These are phyloP conservation scores for Portevinia maculata DNA, from an alignment of 2,888 invertebrate species.

Conservation along the genomic window DNA sequence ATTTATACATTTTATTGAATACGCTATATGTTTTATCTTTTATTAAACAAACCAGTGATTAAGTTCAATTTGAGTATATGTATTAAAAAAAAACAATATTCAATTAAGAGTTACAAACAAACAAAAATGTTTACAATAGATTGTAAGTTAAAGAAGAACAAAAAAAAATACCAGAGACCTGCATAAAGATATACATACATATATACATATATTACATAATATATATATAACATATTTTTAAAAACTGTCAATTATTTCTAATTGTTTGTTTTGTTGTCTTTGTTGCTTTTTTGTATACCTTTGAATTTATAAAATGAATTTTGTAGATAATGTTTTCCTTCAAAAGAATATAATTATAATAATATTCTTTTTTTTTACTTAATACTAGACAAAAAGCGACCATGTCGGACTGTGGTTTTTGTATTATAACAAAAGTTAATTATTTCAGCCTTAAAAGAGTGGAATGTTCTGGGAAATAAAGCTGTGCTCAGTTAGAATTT, in stretches of 20 bases:
- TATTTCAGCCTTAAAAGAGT: conserved; percentile 2
- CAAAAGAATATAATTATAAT: not conserved
- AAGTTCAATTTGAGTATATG: conserved; percentile 59
- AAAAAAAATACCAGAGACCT: conserved; percentile 70
- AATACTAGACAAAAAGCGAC: conserved; percentile 19
- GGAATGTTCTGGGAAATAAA: conserved; percentile 36
- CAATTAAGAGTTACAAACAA: conserved; percentile 14
- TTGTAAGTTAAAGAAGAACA: conserved; percentile 55
- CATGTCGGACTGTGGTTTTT: conserved; percentile 33
- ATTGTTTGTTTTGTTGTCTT: conserved; percentile 25
- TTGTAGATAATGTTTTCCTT: conserved; percentile 13
- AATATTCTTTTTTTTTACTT: not conserved
- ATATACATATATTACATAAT: conserved; percentile 38
- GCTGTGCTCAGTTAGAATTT: conserved; percentile 26
- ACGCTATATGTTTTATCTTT: conserved; percentile 57
- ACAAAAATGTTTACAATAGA: conserved; percentile 61
- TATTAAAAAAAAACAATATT: conserved; percentile 1
- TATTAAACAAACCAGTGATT: conserved; percentile 63
- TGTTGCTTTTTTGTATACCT: conserved; percentile 27
- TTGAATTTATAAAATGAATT: conserved; percentile 9
- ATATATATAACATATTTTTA: conserved; percentile 40
- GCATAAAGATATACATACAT: conserved; percentile 64
- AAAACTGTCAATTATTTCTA: conserved; percentile 61
- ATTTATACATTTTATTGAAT: conserved; percentile 70
- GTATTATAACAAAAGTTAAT: conserved; percentile 9